Evolutionary conservation across 2,888 invertebrate species (phyloP).

Genomic region (Dynastes maya): DNA sequence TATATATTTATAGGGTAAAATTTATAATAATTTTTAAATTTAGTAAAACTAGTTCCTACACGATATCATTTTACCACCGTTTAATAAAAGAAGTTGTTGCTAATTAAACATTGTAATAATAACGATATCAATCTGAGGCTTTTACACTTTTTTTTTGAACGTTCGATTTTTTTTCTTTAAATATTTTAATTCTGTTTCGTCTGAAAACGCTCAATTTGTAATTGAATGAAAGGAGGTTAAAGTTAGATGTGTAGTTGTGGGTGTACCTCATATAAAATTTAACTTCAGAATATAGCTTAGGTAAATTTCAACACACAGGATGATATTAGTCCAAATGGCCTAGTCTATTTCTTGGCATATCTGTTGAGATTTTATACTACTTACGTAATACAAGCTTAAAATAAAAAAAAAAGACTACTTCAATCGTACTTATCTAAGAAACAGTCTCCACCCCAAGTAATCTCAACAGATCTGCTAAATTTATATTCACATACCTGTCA

Average conservation of each 20-base stretch:
- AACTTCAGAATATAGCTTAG: constrained; percentile 41
- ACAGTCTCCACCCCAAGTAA: not conserved
- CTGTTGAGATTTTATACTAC: constrained; percentile 56
- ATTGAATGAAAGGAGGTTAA: constrained; percentile 17
- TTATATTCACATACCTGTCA: constrained; percentile 54
- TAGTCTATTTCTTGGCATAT: constrained; percentile 60
- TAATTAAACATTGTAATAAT: not conserved
- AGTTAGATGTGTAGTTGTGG: constrained; percentile 31
- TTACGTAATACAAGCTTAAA: not conserved
- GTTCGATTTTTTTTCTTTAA: not conserved
- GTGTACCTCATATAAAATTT: constrained; percentile 30
- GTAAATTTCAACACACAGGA: constrained; percentile 57
- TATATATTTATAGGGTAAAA: constrained; percentile 47
- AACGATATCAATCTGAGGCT: not conserved
- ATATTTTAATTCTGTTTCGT: constrained; percentile 4
- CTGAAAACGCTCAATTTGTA: constrained; percentile 30
- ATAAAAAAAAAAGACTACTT: not conserved
- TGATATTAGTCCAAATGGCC: constrained; percentile 61
- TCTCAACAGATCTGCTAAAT: constrained; percentile 53
- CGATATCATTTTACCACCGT: constrained; percentile 49
- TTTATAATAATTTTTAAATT: constrained; percentile 47
- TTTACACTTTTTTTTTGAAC: not conserved
- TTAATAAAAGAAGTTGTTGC: constrained; percentile 18
- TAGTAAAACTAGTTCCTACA: constrained; percentile 52
- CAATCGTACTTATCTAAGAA: not conserved